Conservation (phyloP, 2,797 vertebrate species). For the Myripristis murdjan region DNA sequence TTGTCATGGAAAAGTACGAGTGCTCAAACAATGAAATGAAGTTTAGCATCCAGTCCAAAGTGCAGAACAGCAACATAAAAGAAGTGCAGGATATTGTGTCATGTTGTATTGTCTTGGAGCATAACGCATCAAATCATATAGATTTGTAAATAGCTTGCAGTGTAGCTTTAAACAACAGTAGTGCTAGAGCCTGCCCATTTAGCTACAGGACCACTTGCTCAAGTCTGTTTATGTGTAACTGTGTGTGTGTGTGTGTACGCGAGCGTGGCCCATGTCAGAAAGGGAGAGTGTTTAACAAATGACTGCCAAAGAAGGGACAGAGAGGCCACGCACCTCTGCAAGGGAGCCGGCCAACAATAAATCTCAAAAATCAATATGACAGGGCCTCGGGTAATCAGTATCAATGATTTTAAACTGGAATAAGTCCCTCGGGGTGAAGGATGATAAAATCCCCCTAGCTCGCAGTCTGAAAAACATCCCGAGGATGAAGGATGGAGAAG, state of each 20-base stretch:
- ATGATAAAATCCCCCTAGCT: slow-evolving; percentile 74
- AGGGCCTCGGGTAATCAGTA: slow-evolving; percentile 83
- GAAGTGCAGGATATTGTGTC: no score
- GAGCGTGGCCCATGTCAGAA: slow-evolving; percentile 68
- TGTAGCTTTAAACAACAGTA: no score
- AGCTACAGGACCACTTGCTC: no score
- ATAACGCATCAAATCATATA: no score
- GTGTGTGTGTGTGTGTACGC: slow-evolving; percentile 34
- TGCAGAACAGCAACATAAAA: no score
- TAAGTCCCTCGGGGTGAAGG: slow-evolving; percentile 71
- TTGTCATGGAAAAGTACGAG: no score
- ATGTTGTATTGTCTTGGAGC: no score
- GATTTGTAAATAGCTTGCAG: no score
- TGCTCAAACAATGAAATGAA: no score
- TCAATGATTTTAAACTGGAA: slow-evolving; percentile 86
- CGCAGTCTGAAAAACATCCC: slow-evolving; percentile 73
- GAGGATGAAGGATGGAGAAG: slow-evolving; percentile 69
- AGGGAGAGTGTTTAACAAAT: slow-evolving; percentile 82
- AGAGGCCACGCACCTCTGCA: slow-evolving; percentile 73
- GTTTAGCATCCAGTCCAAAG: no score
- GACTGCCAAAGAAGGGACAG: slow-evolving; percentile 75
- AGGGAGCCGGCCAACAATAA: slow-evolving; percentile 78
- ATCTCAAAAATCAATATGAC: slow-evolving; percentile 87
- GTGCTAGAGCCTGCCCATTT: no score
- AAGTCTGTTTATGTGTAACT: not conserved